A percentile compares a stretch with the other conserved stretches of the same genome.
Conservation (phyloP, 2,797 vertebrate species). For the Melanitta fusca region DNA sequence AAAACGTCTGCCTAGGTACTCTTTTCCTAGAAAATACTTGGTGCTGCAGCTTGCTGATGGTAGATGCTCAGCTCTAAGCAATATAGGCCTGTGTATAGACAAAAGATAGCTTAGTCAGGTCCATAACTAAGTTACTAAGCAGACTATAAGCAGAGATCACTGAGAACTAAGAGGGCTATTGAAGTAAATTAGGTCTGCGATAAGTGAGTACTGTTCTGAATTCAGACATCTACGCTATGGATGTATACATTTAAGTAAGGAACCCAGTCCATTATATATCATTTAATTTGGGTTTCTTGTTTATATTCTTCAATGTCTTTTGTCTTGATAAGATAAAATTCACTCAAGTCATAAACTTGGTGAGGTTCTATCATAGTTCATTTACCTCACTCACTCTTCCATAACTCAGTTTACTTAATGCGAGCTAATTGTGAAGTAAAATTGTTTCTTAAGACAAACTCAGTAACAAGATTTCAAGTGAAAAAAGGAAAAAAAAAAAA, state of each 20-base stretch:
- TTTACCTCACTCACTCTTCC: not conserved
- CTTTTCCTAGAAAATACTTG: not conserved
- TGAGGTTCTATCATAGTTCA: accelerated
- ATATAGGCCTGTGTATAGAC: not conserved
- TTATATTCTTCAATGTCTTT: not conserved
- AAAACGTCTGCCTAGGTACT: not conserved
- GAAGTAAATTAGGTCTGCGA: not conserved
- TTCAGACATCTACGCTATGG: not conserved
- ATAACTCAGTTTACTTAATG: not conserved
- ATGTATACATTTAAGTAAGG: not conserved
- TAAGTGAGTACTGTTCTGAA: not conserved
- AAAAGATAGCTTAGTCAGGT: not conserved
- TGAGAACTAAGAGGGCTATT: not conserved
- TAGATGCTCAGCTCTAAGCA: not conserved
- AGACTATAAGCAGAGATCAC: not conserved
- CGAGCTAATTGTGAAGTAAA: not conserved
- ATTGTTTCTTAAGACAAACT: not conserved
- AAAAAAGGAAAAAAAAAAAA: not conserved
- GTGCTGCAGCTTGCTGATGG: not conserved
- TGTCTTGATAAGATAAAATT: not conserved
- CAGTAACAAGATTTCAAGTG: not conserved
- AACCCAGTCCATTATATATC: not conserved
- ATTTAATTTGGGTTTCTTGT: not conserved
- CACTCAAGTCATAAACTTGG: not conserved
- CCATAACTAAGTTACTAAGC: not conserved